Conservation (phyloP, 2,888 invertebrate species). For the Eupithecia abbreviata region DNA sequence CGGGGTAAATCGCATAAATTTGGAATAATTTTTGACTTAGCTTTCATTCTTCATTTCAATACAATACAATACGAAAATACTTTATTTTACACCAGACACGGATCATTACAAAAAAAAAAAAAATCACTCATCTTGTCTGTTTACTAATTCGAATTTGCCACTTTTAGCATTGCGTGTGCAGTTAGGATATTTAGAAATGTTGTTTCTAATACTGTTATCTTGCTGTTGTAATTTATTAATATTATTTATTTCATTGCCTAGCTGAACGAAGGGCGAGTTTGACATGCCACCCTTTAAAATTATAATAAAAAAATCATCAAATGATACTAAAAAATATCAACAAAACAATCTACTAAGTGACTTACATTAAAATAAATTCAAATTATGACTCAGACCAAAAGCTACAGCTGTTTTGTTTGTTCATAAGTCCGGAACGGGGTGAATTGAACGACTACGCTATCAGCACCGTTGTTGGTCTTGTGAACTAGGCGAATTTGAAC, state of each 20-base stretch:
- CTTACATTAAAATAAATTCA: background rate
- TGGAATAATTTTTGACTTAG: background rate
- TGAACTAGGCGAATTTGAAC: background rate
- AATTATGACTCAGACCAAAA: conserved; percentile 8
- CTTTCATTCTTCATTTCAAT: background rate
- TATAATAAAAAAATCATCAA: conserved; percentile 2
- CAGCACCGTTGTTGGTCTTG: background rate
- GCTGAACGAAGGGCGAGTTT: background rate
- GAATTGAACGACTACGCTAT: background rate
- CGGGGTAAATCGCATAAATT: background rate
- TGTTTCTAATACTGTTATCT: background rate
- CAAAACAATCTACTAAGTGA: conserved; percentile 5
- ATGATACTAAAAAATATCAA: conserved; percentile 9
- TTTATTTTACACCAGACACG: too few relatives aligned
- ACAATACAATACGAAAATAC: too few relatives aligned
- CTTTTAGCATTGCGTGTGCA: background rate
- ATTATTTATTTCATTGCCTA: background rate
- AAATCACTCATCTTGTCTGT: background rate
- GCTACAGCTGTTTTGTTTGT: conserved; percentile 7
- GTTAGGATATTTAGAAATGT: background rate
- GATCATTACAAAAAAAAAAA: too few relatives aligned
- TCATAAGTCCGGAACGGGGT: conserved; percentile 13
- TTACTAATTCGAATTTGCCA: background rate
- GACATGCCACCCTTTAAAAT: background rate
- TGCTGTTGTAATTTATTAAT: background rate